Base-by-base conservation (phyloP, 2,113 vertebrate species). In the Phalacrocorax carbo region DNA sequence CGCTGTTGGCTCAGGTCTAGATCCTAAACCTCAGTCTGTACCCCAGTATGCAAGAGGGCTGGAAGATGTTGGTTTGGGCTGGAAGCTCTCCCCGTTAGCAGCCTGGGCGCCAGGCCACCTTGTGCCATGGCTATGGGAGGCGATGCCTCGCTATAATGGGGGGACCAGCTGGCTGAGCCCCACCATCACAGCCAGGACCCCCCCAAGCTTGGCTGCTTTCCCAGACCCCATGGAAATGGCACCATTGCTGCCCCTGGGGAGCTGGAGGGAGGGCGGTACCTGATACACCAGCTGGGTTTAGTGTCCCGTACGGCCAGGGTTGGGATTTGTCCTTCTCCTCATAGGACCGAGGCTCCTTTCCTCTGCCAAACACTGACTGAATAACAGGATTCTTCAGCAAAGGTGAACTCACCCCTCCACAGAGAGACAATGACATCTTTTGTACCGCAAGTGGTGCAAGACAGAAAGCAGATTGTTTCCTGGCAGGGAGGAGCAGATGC, bases 141-240 rank as follows among this genome's bases (percentile, higher is more conserved):
- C 2, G 10, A 70, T 16, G 29, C 29, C 18, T 30, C 2, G 1
- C 23, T 0, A 1, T 34, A 25, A 32, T 0, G 1, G 32, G 36
- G 34, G 44, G 22, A 54, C 20, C 2, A 4, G 23, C 29, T 38
- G 60, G 69, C 62, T 42, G 82, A 86, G 64, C 29, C 51, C 44
- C 44, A 7, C 7, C 48, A 20, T 11, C 8, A 4, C 38, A 32
- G 70, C 30, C 57, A 27, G 77, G 44, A 58, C 52, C 22, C 26
- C 34, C 29, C 30, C 5, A 8, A 42, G 8, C 57, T n/a, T 7
- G 4, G 17, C 48, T 18, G 32, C 10, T 64, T 32, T 46, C 64
- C 18, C 0, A 3, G 46, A 42, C 18, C 25, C 44, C 3, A 0
- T 27, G 51, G 64, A 32, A 48, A 21, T 0, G 11, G 49, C n/a